These are phyloP conservation scores for Tetragonula carbonaria DNA, from an alignment of 2,888 invertebrate genomes.

Conservation along the genomic window DNA sequence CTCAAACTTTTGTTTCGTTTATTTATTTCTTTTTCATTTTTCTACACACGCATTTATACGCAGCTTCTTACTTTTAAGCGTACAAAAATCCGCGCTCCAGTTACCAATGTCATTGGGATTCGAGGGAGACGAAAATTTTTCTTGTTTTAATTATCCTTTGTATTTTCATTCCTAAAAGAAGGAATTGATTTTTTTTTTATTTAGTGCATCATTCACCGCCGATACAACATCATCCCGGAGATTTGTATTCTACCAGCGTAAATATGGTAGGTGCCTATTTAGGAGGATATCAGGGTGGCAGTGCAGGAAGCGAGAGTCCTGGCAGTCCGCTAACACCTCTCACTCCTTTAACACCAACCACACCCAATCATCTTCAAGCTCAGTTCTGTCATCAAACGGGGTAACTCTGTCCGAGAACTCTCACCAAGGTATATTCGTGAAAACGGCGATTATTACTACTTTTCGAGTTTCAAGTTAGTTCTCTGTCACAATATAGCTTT, in stretches of 20 bases:
- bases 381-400: slow-evolving; percentile 78
- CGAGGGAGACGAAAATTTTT: not conserved
- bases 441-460: slow-evolving; percentile 19
- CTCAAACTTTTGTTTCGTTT: too few species aligned
- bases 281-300: slow-evolving; percentile 77
- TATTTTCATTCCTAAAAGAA: not conserved
- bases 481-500: not conserved
- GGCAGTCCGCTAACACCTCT: slow-evolving; percentile 79
- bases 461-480: not conserved
- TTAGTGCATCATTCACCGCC: slow-evolving; percentile 80
- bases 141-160: not conserved
- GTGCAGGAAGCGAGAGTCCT: slow-evolving; percentile 79
- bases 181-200: slow-evolving; percentile 18
- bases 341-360: slow-evolving; percentile 78
- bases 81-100: not conserved
- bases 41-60: too few species aligned
- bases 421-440: too few species aligned
- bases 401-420: slow-evolving; percentile 62
- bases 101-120: not conserved
- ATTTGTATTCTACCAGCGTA: slow-evolving; percentile 74
- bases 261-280: slow-evolving; percentile 78
- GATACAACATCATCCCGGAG: slow-evolving; percentile 77
- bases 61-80: too few species aligned
- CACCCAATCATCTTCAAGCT: slow-evolving; percentile 78
- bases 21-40: too few species aligned